phyloP scores from a whole-genome alignment of 1,140 invertebrate species.

The Calycopis cecrops region DNA sequence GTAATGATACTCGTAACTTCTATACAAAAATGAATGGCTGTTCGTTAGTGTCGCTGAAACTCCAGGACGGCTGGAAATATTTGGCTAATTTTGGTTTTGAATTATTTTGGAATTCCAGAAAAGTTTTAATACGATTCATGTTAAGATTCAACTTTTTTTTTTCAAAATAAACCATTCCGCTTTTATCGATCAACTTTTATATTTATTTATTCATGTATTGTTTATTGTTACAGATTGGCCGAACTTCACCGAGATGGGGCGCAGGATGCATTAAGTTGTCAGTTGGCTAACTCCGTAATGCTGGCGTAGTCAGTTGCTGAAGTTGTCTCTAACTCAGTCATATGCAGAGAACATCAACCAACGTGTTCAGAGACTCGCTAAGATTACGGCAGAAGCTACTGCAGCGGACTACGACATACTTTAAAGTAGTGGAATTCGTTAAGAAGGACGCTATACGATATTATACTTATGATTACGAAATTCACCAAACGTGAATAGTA shows the following conservation, averaged over 20 bases:
- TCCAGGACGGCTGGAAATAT: too few species aligned
- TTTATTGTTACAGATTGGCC: neutral
- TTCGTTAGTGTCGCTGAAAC: too few species aligned
- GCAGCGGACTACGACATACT: slow-evolving; percentile 56
- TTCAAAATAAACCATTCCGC: too few species aligned
- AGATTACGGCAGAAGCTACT: slow-evolving; percentile 62
- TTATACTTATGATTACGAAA: slow-evolving; percentile 60
- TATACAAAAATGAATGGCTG: too few species aligned
- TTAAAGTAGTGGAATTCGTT: slow-evolving; percentile 64
- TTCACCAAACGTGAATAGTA: slow-evolving; percentile 55
- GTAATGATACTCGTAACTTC: too few species aligned
- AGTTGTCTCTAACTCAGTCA: slow-evolving; percentile 32
- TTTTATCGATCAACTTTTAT: too few species aligned
- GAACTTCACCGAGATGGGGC: slow-evolving; percentile 6
- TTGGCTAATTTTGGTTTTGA: too few species aligned
- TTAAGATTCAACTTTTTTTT: too few species aligned
- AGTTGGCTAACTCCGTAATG: slow-evolving; percentile 24
- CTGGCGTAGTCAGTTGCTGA: slow-evolving; percentile 31
- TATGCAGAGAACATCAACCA: slow-evolving; percentile 60
- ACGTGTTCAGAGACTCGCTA: slow-evolving; percentile 63
- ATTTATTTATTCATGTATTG: neutral
- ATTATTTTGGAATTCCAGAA: too few species aligned
- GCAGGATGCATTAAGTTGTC: neutral
- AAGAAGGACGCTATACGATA: slow-evolving; percentile 71
- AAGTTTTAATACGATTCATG: too few species aligned